phyloP scores from a whole-genome alignment of 2,888 invertebrate species.

The Tipula lateralis region DNA sequence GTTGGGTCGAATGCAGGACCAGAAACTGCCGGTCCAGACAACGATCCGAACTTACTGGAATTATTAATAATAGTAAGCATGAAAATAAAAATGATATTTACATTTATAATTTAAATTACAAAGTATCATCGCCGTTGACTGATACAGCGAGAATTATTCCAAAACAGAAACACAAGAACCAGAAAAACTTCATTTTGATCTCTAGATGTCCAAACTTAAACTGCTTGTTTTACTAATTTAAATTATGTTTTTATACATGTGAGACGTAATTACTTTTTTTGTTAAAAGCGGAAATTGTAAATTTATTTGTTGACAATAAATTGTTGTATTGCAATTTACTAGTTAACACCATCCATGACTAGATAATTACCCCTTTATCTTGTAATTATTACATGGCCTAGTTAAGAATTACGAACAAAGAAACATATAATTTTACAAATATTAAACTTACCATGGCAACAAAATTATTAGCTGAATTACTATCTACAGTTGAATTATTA shows the following conservation, averaged over 20 bases:
- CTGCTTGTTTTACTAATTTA: background rate
- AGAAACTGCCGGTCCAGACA: background rate
- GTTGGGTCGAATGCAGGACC: background rate
- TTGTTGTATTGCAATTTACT: background rate
- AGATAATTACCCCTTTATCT: background rate
- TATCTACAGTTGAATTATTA: constrained; percentile 34
- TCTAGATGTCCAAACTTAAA: background rate
- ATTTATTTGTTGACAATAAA: background rate
- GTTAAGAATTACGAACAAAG: background rate
- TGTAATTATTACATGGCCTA: background rate
- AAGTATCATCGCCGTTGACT: background rate
- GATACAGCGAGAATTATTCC: background rate
- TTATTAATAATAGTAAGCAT: background rate
- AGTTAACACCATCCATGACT: constrained; percentile 11
- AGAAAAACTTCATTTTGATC: background rate
- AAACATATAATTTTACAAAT: background rate
- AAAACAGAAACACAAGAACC: background rate
- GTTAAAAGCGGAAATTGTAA: background rate
- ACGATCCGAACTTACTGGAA: background rate
- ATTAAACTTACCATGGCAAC: background rate
- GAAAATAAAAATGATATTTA: background rate
- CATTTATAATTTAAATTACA: background rate
- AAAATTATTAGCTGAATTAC: constrained; percentile 26
- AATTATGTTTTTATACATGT: background rate
- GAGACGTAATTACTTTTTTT: background rate